phyloP scores from a whole-genome alignment of 2,113 vertebrate genomes.

The Cnemophilus loriae region DNA sequence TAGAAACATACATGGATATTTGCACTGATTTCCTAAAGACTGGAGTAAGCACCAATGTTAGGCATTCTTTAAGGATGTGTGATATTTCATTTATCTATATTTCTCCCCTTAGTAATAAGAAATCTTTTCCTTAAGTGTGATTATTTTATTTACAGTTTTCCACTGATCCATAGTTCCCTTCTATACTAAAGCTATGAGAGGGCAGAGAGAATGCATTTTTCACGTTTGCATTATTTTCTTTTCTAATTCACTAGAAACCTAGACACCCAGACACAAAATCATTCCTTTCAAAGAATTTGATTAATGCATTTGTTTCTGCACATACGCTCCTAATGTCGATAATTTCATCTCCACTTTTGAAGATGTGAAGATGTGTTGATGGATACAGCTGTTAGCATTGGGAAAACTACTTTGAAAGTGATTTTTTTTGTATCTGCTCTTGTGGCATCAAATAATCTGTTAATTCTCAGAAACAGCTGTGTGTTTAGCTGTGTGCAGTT shows the following conservation, averaged over 20 bases:
- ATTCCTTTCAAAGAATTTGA: not conserved
- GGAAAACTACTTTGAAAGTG: not conserved
- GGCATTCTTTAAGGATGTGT: not conserved
- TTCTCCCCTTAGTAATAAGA: not conserved
- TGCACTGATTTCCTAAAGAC: not conserved
- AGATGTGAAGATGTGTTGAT: not conserved
- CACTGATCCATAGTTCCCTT: not conserved
- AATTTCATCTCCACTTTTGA: not conserved
- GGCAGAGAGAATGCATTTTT: not conserved
- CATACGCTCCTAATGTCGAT: rapidly evolving
- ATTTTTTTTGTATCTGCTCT: not conserved
- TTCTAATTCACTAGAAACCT: not conserved
- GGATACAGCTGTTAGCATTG: not conserved
- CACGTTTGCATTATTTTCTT: not conserved
- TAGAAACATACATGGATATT: not conserved
- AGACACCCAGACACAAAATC: not conserved
- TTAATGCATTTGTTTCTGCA: not conserved
- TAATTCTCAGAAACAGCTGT: not conserved
- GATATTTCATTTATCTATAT: not conserved
- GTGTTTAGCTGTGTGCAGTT: not conserved
- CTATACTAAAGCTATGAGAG: not conserved
- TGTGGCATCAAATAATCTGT: not conserved
- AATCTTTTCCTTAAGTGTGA: not conserved
- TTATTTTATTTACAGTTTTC: not conserved
- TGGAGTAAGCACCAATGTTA: not conserved